Base-by-base conservation (phyloP, 2,888 invertebrate species). In the Trachelus troglodyta region DNA sequence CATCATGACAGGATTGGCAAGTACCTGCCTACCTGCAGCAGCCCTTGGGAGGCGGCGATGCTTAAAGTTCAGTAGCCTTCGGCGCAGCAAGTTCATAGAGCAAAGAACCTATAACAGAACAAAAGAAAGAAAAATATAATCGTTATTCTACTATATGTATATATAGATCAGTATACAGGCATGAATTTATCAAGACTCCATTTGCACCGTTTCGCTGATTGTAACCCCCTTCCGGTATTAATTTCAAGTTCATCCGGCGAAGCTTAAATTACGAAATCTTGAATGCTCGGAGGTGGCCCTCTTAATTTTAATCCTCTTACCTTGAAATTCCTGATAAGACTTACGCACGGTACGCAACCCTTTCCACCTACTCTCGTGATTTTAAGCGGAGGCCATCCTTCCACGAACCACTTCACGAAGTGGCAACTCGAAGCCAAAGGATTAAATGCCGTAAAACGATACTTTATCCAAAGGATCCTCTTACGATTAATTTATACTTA, bases 281-380 rank as follows among this genome's bases (percentile, higher is more conserved):
- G 34, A 74, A 74, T 76, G 75, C 73, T 74, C 69, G 69, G 68
- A 78, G 71, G 79, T 80, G 81, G 75, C 81, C 80, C 84, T 84
- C 86, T 87, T 84, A 85, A 84, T 85, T 85, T 86, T 86, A 86
- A 88, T 87, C 87, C 84, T 83, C 87, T 88, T 87, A 87, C 77
- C 76, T 76, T 77, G 82, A 76, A 84, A 86, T 86, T 85, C 80
- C 77, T 79, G 82, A 84, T 79, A 82, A 82, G 81, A 77, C 69
- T 11, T 4, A 33, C 69, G 11, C 69, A 15, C 69, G n/a, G 33
- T 3, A 11, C 15, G 4, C 33, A 0, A 15, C 69, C 15, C 69
- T 69, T 33, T 6, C 69, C 69, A 31, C 30, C 33, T 6, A 12
- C 33, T 69, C 69, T 0, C 30, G 11, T 69, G 4, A 69, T 33